A percentile compares a stretch with the other conserved stretches of the same genome.
These are phyloP conservation scores for Corvus moneduloides DNA, from an alignment of 2,113 vertebrate genomes.

Conservation along the genomic window DNA sequence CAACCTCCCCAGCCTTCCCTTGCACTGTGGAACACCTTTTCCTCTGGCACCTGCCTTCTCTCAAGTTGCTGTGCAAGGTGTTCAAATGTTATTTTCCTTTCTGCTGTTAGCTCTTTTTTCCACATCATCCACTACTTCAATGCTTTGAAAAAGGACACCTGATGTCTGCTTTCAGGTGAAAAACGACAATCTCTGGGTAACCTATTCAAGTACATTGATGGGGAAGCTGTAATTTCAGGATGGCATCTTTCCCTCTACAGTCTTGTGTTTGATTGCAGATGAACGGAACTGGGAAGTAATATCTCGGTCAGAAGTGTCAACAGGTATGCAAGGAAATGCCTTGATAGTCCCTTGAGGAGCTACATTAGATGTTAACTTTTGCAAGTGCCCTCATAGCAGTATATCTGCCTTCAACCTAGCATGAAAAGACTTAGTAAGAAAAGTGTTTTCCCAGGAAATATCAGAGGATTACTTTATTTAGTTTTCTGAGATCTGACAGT, in stretches of 20 bases:
- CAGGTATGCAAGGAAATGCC: neutral
- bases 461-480: neutral
- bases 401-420: neutral
- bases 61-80: neutral
- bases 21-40: neutral
- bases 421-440: neutral
- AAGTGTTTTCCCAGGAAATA: neutral
- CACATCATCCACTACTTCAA: conserved; percentile 55
- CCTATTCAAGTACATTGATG: neutral
- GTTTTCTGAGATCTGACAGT: neutral
- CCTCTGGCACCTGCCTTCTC: neutral
- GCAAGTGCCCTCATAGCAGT: neutral
- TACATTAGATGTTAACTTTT: neutral
- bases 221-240: conserved; percentile 63
- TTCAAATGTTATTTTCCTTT: conserved; percentile 50
- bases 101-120: conserved; percentile 49
- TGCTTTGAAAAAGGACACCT: neutral
- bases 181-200: conserved; percentile 40
- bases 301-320: conserved; percentile 13
- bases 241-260: conserved; percentile 11
- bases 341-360: neutral
- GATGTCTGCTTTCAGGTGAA: conserved; percentile 52
- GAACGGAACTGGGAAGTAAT: conserved; percentile 32
- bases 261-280: conserved; percentile 32
- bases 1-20: neutral